Percentiles rank a stretch among this genome's conserved stretches.
phyloP scores from a whole-genome alignment of 2,113 vertebrate species.

The Panurus biarmicus region DNA sequence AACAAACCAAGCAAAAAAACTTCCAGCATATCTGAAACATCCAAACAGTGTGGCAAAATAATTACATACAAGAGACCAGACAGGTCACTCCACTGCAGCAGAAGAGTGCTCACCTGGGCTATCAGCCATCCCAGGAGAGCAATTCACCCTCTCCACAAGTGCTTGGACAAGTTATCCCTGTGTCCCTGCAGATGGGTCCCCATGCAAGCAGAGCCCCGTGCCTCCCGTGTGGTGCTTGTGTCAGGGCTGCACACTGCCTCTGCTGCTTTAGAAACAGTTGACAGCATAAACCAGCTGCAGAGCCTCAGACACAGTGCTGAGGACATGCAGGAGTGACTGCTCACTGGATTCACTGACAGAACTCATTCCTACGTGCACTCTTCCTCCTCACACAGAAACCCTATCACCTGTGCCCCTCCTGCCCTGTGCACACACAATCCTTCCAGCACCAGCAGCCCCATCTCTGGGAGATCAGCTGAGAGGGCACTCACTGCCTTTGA shows the following conservation, averaged over 20 bases:
- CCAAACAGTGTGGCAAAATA: not conserved
- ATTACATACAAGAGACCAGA: not conserved
- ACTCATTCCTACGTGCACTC: not conserved
- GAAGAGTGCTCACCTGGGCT: not conserved
- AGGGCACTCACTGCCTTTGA: not conserved
- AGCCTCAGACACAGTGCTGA: not conserved
- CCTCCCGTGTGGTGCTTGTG: not conserved
- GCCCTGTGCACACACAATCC: not conserved
- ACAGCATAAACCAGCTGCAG: not conserved
- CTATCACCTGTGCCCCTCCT: not conserved
- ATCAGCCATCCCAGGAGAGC: not conserved
- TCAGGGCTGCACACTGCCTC: not conserved
- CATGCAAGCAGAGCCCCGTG: too few species aligned
- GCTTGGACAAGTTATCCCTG: not conserved
- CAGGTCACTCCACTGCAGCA: not conserved
- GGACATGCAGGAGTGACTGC: not conserved
- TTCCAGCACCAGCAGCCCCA: not conserved
- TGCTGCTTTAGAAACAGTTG: not conserved
- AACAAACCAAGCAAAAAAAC: not conserved
- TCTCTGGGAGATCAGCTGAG: not conserved
- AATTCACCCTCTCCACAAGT: not conserved
- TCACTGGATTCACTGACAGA: not conserved
- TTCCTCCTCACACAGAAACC: not conserved
- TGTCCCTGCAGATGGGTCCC: not conserved
- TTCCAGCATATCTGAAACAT: not conserved